Evolutionary conservation across 2,888 invertebrate species (phyloP).

Genomic region (Tipula confusa): DNA sequence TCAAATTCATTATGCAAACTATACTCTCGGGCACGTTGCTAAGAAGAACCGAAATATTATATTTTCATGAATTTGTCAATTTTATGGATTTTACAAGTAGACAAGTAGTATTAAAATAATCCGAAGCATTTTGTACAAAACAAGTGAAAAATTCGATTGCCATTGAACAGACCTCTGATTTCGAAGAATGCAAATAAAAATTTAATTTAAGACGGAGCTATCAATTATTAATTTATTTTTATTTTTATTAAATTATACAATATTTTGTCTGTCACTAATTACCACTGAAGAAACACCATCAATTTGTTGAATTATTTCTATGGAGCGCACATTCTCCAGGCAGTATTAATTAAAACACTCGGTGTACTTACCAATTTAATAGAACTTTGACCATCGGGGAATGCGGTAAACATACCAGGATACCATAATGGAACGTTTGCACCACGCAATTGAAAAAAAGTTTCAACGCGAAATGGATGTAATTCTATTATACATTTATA

Average conservation of each 20-base stretch:
- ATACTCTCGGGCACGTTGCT: too few relatives aligned
- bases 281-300: neutral
- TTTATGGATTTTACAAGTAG: too few relatives aligned
- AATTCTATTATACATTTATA: neutral
- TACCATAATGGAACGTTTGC: conserved; percentile 28
- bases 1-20: too few relatives aligned
- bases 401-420: conserved; percentile 12
- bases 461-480: neutral
- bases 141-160: too few relatives aligned
- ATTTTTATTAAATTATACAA: conserved; percentile 20
- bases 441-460: conserved; percentile 30
- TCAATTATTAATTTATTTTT: neutral
- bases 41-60: too few relatives aligned
- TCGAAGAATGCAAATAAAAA: neutral
- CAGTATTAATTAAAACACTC: neutral
- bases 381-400: neutral
- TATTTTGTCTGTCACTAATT: neutral
- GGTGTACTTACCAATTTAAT: neutral
- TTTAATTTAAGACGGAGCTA: neutral
- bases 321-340: conserved; percentile 3
- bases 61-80: too few relatives aligned
- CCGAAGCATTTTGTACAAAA: too few relatives aligned
- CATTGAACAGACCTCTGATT: too few relatives aligned
- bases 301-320: neutral
- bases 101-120: too few relatives aligned